Base-by-base conservation (phyloP, 2,797 vertebrate species). In the Clarias pachynema region DNA sequence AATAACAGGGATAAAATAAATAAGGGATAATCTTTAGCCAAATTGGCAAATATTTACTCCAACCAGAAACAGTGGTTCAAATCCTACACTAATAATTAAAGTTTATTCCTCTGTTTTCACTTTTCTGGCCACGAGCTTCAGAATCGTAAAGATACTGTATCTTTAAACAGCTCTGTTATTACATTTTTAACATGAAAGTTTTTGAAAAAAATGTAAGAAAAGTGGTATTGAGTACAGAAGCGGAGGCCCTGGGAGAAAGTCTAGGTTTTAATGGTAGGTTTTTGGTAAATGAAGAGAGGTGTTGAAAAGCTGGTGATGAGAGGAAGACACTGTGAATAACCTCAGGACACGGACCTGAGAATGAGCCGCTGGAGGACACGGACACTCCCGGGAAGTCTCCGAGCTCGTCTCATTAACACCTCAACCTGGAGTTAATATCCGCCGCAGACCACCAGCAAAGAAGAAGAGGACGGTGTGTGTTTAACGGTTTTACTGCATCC, bases 301-400 rank as follows among this genome's bases (percentile, higher is more conserved):
- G 86, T 83, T 83, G 80, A 87, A 77, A 85, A 49, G 66, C 66
- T 56, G 5, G 40, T 79, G 80, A 74, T 37, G 57, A 82, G 86
- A 82, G 57, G 84, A 82, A 82, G 80, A 73, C 44, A 44, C 22
- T 63, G 7, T 63, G 7, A 49, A 49, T 66, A 2, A 65, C 77
- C 81, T 65, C n/a, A 31, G 88, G 85, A 87, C 59, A 83, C 3
- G 10, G 72, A 66, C 34, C 59, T 34, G 34, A 44, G 34, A 57
- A 37, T 10, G 59, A 56, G 26, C 63, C 53, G 29, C 79, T 26
- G 70, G 29, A 84, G 56, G 66, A 81, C 22, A 68, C 9, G 24
- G 37, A 85, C 63, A 69, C 79, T 81, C 83, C 56, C 75, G 63
- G 83, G 56, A 74, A 62, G 53, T 70, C 79, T 74, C 60, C 1